Conservation (phyloP, 2,797 vertebrate genomes). For the Lacerta agilis region DNA sequence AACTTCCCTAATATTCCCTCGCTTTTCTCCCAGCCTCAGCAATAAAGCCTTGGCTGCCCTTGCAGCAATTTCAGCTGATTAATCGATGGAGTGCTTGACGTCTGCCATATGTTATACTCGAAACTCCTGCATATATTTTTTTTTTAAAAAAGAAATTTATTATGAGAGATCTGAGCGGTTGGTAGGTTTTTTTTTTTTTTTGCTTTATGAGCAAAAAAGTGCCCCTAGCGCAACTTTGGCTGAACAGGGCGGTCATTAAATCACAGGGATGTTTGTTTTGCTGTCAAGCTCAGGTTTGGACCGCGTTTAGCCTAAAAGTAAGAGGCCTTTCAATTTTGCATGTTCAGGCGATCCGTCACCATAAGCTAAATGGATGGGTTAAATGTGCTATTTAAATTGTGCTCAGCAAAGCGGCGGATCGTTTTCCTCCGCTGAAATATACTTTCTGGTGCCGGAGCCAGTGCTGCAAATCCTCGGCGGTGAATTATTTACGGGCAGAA, state of each 20-base stretch:
- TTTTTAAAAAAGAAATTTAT: not conserved
- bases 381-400: slow-evolving; percentile 58
- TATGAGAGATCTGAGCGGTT: not conserved
- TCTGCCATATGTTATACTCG: not conserved
- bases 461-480: slow-evolving; percentile 6
- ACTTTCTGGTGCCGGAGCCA: slow-evolving; percentile 32
- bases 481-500: slow-evolving; percentile 33
- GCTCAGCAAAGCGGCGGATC: slow-evolving; percentile 46
- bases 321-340: slow-evolving; percentile 57
- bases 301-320: slow-evolving; percentile 62
- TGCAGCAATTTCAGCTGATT: not conserved
- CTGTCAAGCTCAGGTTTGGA: slow-evolving; percentile 57
- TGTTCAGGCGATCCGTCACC: slow-evolving; percentile 55
- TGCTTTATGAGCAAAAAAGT: slow-evolving; percentile 28
- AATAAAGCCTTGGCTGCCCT: accelerated
- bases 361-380: slow-evolving; percentile 69
- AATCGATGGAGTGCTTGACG: not conserved
- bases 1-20: not conserved
- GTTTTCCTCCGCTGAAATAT: slow-evolving; percentile 39
- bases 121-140: not conserved
- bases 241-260: slow-evolving; percentile 55
- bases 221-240: slow-evolving; percentile 43
- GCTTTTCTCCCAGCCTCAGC: not conserved
- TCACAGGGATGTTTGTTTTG: slow-evolving; percentile 59
- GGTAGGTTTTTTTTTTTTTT: slow-evolving; percentile 5